Evolutionary conservation across 1,140 invertebrate species (phyloP).

Genomic region (Pygmarrhopalites habei): DNA sequence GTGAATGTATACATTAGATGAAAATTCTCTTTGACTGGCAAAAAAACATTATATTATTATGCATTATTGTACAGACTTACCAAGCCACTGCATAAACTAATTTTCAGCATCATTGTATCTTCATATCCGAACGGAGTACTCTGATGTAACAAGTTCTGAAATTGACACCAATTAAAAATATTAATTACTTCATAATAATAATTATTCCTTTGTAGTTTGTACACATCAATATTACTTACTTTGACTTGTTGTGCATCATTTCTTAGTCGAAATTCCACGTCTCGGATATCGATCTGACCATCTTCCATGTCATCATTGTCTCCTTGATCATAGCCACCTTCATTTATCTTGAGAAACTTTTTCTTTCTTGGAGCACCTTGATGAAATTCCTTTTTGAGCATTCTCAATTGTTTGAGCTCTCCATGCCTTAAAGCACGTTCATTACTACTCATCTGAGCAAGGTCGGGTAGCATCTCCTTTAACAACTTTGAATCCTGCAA

Average conservation of each 20-base stretch:
- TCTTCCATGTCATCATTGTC: slow-evolving; percentile 48
- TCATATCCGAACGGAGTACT: slow-evolving; percentile 66
- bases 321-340: slow-evolving; percentile 9
- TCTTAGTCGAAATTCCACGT: slow-evolving; percentile 80
- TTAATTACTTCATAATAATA: not conserved
- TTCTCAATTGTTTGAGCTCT: slow-evolving; percentile 74
- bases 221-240: slow-evolving; percentile 40
- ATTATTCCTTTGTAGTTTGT: no score
- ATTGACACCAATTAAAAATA: slow-evolving; percentile 21
- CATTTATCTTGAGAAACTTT: slow-evolving; percentile 58
- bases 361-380: slow-evolving; percentile 60
- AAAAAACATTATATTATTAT: no score
- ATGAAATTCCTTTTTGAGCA: slow-evolving; percentile 62
- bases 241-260: slow-evolving; percentile 62
- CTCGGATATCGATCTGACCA: slow-evolving; percentile 68
- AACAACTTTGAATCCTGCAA: slow-evolving; percentile 62
- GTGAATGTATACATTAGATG: no score
- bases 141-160: slow-evolving; percentile 57
- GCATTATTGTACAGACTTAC: no score
- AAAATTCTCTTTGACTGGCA: no score
- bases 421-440: slow-evolving; percentile 74
- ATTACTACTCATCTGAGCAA: slow-evolving; percentile 56
- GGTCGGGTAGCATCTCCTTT: slow-evolving; percentile 49
- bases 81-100: slow-evolving; percentile 84
- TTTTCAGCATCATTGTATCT: slow-evolving; percentile 79